Evolutionary conservation across 2,888 invertebrate species (phyloP).

Genomic region (Nomada goodeniana): DNA sequence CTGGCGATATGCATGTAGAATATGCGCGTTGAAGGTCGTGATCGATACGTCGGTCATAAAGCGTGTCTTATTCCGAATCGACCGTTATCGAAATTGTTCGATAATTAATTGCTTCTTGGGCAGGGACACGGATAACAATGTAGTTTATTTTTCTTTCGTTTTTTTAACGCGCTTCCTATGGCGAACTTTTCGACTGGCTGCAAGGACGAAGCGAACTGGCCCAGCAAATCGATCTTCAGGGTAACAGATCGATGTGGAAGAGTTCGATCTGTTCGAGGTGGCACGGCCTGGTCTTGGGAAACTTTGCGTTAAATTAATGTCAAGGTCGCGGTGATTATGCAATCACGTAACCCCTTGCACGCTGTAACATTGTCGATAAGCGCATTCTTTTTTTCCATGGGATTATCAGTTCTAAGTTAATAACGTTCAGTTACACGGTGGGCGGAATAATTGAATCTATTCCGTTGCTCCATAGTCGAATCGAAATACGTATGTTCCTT

Average conservation of each 20-base stretch:
- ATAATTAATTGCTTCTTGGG: too few relatives aligned
- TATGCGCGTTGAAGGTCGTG: too few relatives aligned
- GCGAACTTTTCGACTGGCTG: too few relatives aligned
- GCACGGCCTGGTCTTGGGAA: constrained; percentile 11
- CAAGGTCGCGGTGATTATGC: constrained; percentile 34
- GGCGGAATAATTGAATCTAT: constrained; percentile 6
- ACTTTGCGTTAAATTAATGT: constrained; percentile 38
- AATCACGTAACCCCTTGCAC: constrained; percentile 36
- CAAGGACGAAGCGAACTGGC: too few relatives aligned
- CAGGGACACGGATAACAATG: too few relatives aligned
- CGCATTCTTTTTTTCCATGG: background rate
- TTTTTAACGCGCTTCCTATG: too few relatives aligned
- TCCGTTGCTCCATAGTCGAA: background rate
- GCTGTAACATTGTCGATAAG: constrained; percentile 33
- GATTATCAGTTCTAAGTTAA: constrained; percentile 23
- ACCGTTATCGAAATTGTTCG: too few relatives aligned
- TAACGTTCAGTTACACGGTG: constrained; percentile 9
- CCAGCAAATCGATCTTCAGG: too few relatives aligned
- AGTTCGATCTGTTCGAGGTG: background rate
- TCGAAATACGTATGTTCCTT: background rate
- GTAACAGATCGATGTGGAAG: background rate
- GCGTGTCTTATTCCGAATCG: too few relatives aligned
- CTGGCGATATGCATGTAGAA: too few relatives aligned
- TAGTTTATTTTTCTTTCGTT: too few relatives aligned
- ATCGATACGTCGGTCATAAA: too few relatives aligned